Conservation (phyloP, 2,888 invertebrate genomes). For the Drosophila mimetica region DNA sequence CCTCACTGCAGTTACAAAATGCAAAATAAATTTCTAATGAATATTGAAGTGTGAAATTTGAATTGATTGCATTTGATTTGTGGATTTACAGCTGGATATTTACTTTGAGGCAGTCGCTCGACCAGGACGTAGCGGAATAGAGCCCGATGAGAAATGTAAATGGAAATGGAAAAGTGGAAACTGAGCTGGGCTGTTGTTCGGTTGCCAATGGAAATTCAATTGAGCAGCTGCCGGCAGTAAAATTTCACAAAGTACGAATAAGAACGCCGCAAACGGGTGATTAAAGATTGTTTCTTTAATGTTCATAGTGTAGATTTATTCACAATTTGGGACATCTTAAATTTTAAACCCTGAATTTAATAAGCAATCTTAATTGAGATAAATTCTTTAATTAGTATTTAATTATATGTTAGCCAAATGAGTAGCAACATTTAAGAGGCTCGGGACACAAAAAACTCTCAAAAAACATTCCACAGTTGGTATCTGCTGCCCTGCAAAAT, state of each 20-base stretch:
- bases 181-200: slow-evolving; percentile 18
- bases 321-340: too few relatives aligned
- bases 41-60: slow-evolving; percentile 79
- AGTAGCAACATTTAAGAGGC: not conserved
- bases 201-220: slow-evolving; percentile 24
- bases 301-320: too few relatives aligned
- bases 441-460: not conserved
- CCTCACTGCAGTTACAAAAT: slow-evolving; percentile 57
- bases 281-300: too few relatives aligned
- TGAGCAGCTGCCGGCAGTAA: slow-evolving; percentile 1
- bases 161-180: slow-evolving; percentile 25
- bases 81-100: slow-evolving; percentile 69
- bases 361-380: too few relatives aligned
- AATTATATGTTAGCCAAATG: too few relatives aligned
- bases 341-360: too few relatives aligned
- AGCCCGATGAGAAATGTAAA: slow-evolving; percentile 8
- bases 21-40: slow-evolving; percentile 77
- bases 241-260: not conserved
- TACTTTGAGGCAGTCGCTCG: slow-evolving; percentile 47
- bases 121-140: slow-evolving; percentile 4
- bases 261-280: not conserved
- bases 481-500: not conserved
- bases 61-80: slow-evolving; percentile 77
- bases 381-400: too few relatives aligned
- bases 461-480: not conserved